Evolutionary conservation across 1,140 invertebrate species (phyloP).

Genomic region (Drosophila bipectinata): DNA sequence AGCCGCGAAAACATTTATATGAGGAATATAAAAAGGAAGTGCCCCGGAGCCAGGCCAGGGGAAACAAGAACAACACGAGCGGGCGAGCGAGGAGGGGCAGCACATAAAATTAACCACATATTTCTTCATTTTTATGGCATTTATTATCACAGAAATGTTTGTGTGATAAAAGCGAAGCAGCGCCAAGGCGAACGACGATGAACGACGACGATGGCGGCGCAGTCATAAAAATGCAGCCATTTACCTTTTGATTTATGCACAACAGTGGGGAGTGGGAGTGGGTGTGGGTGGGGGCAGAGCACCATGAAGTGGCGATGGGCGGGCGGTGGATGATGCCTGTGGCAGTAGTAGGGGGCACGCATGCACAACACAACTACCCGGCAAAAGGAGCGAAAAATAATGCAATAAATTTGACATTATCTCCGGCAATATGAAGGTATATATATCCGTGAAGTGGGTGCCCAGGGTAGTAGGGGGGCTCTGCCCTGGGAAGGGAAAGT

Average conservation of each 20-base stretch:
- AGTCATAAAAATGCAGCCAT: conserved; percentile 82
- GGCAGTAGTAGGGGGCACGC: conserved; percentile 24
- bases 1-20: conserved; percentile 79
- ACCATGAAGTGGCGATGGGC: conserved; percentile 1
- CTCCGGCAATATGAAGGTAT: conserved; percentile 68
- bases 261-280: conserved; percentile 36
- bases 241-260: conserved; percentile 82
- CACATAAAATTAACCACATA: conserved; percentile 83
- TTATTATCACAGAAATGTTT: conserved; percentile 83
- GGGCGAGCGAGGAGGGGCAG: conserved; percentile 21
- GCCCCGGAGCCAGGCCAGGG: conserved; percentile 9
- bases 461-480: not conserved
- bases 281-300: not conserved
- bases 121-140: conserved; percentile 83
- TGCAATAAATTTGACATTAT: conserved; percentile 82
- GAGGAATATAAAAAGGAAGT: conserved; percentile 75
- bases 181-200: conserved; percentile 68
- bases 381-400: conserved; percentile 68
- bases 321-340: conserved; percentile 10
- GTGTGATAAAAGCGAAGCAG: conserved; percentile 78
- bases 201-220: conserved; percentile 65
- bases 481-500: conserved; percentile 39
- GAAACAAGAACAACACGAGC: conserved; percentile 11
- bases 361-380: conserved; percentile 48
- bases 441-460: conserved; percentile 40